Base-by-base conservation (phyloP, 2,113 vertebrate species). In the Nicator chloris region DNA sequence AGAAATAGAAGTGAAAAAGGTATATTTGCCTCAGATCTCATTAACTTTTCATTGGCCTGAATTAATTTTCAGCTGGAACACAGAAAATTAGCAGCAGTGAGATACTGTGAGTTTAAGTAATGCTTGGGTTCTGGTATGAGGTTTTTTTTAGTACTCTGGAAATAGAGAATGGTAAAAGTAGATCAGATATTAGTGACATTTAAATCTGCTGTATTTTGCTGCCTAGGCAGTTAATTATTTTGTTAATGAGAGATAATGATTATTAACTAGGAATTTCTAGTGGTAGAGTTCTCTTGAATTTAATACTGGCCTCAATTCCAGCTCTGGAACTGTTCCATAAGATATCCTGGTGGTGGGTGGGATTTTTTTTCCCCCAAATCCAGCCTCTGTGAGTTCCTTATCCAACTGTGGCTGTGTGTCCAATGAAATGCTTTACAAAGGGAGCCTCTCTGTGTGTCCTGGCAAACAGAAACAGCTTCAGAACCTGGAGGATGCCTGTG, bases 1-100 rank as follows among this genome's bases (percentile, higher is more conserved):
- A 91, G 99, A 99, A 97, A 99, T 99, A 61, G 98, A 99, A 68
- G 97, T 98, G 23, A 99, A 99, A 96, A 99, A 99, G 97, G 99
- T 99, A 98, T 56, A 2, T 37, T 77, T 63, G 26, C 30, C n/a
- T 82, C 19, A 45, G 19, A 31, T 57, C 10, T 33, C 7, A 11
- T 5, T 30, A 51, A 9, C 3, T 63, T 11, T 37, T 56, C 3
- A 1, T 31, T 77, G 20, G n/a, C 6, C 10, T 44, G 10, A 21
- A 8, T n/a, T 54, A 15, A n/a, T 61, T 57, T 57, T 49, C 30
- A 68, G 10, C 10, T 84, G 28, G 42, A 49, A 12, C 6, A 9
- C 2, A 4, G 37, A 2, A 61, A 60, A 35, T 18, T 5, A 30
- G 28, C 15, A 31, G 23, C 31, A 61, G 21, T 26, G n/a, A 17